A percentile compares a stretch with the other conserved stretches of the same genome.
phyloP scores from a whole-genome alignment of 2,888 invertebrate species.

The Pseudoips prasinana region DNA sequence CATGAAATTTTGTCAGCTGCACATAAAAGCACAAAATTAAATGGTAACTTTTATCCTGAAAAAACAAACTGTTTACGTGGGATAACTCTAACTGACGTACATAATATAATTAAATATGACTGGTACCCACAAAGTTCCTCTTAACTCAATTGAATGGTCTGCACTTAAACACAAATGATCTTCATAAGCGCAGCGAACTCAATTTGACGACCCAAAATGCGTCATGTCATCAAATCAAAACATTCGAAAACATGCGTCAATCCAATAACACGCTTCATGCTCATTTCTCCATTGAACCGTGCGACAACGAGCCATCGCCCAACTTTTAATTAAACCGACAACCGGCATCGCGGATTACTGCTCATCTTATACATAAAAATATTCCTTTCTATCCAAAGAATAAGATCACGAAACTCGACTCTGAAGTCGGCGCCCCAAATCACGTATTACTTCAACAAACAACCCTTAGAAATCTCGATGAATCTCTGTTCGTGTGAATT shows the following conservation, averaged over 20 bases:
- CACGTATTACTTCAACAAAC: slow-evolving; percentile 74
- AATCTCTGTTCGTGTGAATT: slow-evolving; percentile 51
- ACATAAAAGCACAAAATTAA: too few species aligned
- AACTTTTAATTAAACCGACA: slow-evolving; percentile 64
- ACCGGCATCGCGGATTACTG: slow-evolving; percentile 23
- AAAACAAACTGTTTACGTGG: too few species aligned
- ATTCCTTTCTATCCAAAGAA: slow-evolving; percentile 38
- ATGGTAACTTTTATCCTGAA: too few species aligned
- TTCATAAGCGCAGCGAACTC: slow-evolving; percentile 21
- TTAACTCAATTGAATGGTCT: slow-evolving; percentile 8
- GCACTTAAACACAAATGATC: slow-evolving; percentile 17
- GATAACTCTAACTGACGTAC: too few species aligned
- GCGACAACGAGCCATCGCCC: slow-evolving; percentile 20
- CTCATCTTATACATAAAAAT: slow-evolving; percentile 33
- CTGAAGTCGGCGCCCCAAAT: slow-evolving; percentile 65
- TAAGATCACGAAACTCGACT: slow-evolving; percentile 50
- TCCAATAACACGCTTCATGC: slow-evolving; percentile 27
- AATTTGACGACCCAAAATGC: slow-evolving; percentile 21
- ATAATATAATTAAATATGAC: too few species aligned
- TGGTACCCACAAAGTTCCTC: too few species aligned
- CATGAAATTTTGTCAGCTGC: too few species aligned
- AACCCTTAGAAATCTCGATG: slow-evolving; percentile 54
- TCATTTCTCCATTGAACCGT: slow-evolving; percentile 23
- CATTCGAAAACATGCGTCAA: slow-evolving; percentile 21
- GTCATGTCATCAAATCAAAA: slow-evolving; percentile 32